phyloP scores from a whole-genome alignment of 64 coral and sea anemone species.

The Astreopora myriophthalma region DNA sequence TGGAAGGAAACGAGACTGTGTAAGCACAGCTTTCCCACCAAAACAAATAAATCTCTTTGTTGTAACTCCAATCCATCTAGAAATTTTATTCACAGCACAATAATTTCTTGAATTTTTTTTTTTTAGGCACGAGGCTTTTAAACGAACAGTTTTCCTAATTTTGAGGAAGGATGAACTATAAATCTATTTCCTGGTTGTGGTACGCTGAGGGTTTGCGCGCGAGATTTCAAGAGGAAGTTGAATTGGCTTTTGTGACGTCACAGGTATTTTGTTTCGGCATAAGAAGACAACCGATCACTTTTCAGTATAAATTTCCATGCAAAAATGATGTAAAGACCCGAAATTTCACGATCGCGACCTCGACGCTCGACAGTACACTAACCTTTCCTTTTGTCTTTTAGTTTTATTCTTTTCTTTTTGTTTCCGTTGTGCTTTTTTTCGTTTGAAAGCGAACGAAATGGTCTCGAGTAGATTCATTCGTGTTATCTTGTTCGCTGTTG shows the following conservation, averaged over 20 bases:
- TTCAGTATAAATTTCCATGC: neutral
- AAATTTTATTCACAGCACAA: neutral
- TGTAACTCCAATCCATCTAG: neutral
- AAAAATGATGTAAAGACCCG: conserved; percentile 19
- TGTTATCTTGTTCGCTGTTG: neutral
- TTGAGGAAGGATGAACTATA: neutral
- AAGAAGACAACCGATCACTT: neutral
- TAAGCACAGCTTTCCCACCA: conserved; percentile 11
- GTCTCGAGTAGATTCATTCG: neutral
- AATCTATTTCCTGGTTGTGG: neutral
- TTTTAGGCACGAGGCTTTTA: neutral
- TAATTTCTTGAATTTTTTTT: neutral
- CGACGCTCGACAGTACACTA: neutral
- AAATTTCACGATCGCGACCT: neutral
- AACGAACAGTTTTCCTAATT: neutral
- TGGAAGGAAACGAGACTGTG: neutral
- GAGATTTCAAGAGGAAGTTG: neutral
- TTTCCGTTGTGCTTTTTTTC: neutral
- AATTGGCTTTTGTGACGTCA: conserved; percentile 26
- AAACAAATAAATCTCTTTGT: neutral
- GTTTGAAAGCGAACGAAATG: neutral
- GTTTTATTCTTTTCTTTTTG: neutral
- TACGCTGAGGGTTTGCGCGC: neutral
- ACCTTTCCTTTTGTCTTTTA: conserved; percentile 19
- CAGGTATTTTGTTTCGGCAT: conserved; percentile 12